These are phyloP conservation scores for Tetramorium parvispinum DNA, from an alignment of 1,140 invertebrate species.

Conservation along the genomic window DNA sequence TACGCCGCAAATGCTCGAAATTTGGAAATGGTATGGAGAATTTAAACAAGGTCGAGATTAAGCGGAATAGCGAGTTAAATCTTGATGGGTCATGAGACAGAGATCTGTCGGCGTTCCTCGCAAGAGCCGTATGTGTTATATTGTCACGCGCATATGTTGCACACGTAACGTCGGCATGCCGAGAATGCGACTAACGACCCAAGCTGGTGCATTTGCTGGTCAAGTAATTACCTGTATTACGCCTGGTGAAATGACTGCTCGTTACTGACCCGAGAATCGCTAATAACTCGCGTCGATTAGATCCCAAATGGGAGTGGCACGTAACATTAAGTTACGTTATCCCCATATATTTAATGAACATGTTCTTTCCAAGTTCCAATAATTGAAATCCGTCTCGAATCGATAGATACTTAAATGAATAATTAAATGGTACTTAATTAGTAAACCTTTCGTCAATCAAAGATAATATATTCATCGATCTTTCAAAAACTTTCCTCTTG, in stretches of 20 bases:
- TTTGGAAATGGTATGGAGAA: not conserved
- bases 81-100: constrained; percentile 16
- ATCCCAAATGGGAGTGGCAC: not conserved
- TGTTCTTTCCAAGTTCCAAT: not conserved
- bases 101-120: constrained; percentile 31
- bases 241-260: constrained; percentile 20
- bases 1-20: not conserved
- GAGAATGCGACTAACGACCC: constrained; percentile 52
- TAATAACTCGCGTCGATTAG: constrained; percentile 37
- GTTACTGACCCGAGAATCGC: constrained; percentile 30
- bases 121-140: constrained; percentile 25
- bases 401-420: not conserved
- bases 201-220: constrained; percentile 33
- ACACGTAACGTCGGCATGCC: constrained; percentile 18
- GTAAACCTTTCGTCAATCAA: not conserved
- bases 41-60: constrained; percentile 27
- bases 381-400: not conserved
- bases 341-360: not conserved
- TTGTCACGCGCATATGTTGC: not conserved
- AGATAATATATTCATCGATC: not conserved
- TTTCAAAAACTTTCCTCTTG: not conserved
- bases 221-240: constrained; percentile 48
- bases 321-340: not conserved
- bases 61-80: not conserved
- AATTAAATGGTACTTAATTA: not conserved